These are phyloP conservation scores for Neodiprion virginianus DNA, from an alignment of 1,140 invertebrate genomes.

Conservation along the genomic window DNA sequence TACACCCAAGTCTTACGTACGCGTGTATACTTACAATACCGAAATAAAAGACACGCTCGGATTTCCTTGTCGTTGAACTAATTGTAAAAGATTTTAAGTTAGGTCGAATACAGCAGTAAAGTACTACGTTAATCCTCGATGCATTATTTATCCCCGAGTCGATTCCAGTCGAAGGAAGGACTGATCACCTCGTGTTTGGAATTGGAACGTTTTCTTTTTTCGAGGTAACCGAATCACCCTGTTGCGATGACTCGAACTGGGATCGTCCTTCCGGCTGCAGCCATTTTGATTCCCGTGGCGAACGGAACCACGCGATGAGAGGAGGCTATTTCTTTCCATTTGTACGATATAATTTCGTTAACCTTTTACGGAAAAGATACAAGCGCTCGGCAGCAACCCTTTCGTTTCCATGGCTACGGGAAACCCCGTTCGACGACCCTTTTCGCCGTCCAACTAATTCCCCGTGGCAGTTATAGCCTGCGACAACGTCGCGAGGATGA, in stretches of 20 bases:
- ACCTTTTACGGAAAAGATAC: constrained; percentile 32
- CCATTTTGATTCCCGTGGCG: neutral
- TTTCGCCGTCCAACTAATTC: neutral
- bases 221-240: neutral
- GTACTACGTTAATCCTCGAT: no score
- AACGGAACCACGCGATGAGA: neutral
- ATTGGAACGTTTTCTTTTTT: neutral
- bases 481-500: constrained; percentile 17
- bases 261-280: neutral
- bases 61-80: no score
- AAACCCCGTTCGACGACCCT: constrained; percentile 15
- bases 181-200: no score
- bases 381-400: constrained; percentile 34
- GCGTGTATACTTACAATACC: no score
- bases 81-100: no score
- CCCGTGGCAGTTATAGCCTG: neutral
- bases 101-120: no score
- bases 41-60: no score
- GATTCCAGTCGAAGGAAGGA: no score
- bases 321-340: constrained; percentile 26
- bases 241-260: neutral
- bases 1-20: no score
- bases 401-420: constrained; percentile 38
- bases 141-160: no score
- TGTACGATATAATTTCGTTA: constrained; percentile 36